These are phyloP conservation scores for Sturnira hondurensis DNA, from an alignment of 2,113 vertebrate genomes.

Conservation along the genomic window DNA sequence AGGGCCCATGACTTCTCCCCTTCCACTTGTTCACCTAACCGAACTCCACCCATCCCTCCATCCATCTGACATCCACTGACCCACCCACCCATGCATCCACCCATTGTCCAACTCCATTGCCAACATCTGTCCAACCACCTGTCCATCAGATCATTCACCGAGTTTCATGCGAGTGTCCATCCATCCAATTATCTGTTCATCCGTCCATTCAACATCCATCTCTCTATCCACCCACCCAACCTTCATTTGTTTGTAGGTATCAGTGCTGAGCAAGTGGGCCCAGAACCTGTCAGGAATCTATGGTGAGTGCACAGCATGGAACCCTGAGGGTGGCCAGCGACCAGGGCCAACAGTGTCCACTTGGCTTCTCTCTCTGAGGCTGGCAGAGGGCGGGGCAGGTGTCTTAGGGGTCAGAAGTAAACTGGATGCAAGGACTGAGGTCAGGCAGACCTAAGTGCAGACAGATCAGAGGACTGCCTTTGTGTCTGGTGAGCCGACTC, in stretches of 20 bases:
- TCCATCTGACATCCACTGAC: background rate
- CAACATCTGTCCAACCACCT: background rate
- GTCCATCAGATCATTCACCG: background rate
- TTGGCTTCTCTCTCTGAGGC: background rate
- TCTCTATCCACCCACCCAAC: background rate
- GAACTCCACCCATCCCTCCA: background rate
- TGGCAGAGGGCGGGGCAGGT: background rate
- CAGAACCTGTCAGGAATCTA: background rate
- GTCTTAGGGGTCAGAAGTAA: background rate
- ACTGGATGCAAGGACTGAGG: background rate
- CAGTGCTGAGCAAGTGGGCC: background rate
- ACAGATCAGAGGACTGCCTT: background rate
- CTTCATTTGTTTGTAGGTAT: too few species aligned
- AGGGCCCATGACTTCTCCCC: background rate
- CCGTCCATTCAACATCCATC: background rate
- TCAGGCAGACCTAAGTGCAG: background rate
- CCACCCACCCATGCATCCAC: background rate
- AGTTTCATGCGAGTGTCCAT: background rate
- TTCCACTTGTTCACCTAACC: background rate
- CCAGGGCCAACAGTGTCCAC: background rate
- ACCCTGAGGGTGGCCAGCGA: background rate
- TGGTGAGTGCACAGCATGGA: background rate
- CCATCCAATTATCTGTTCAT: background rate
- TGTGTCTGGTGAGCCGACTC: background rate
- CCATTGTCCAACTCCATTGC: background rate